A percentile compares a stretch with the other conserved stretches of the same genome.
Evolutionary conservation across 2,888 invertebrate species (phyloP).

Genomic region (Limnephilus auricula): DNA sequence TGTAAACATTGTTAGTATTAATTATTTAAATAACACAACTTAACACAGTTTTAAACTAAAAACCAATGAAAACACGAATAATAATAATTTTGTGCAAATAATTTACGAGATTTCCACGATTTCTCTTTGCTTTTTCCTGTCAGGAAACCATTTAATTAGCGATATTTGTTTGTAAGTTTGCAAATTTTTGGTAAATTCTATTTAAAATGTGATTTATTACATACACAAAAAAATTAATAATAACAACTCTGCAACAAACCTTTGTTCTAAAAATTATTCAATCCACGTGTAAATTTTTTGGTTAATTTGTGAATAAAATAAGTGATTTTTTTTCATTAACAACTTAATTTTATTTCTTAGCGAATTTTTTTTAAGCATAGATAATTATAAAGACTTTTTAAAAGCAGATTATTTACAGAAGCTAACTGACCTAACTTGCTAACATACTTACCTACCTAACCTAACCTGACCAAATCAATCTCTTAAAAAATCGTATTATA

Average conservation of each 20-base stretch:
- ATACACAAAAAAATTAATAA: no score
- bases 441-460: neutral
- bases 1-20: constrained; percentile 54
- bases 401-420: neutral
- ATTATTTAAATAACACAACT: neutral
- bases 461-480: neutral
- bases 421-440: neutral
- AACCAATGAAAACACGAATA: neutral
- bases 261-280: no score
- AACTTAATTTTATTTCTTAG: neutral
- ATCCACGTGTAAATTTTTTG: no score
- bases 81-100: neutral
- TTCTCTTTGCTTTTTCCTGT: neutral
- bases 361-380: no score
- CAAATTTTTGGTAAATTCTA: neutral
- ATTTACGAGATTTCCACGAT: neutral
- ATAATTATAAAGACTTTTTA: neutral
- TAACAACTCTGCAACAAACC: no score
- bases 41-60: neutral
- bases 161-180: neutral
- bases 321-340: neutral
- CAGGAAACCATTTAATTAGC: neutral
- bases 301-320: neutral
- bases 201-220: neutral
- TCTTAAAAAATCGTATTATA: no score